These are phyloP conservation scores for Alviniconcha marisindica DNA, from an alignment of 1,140 invertebrate genomes.

Conservation along the genomic window DNA sequence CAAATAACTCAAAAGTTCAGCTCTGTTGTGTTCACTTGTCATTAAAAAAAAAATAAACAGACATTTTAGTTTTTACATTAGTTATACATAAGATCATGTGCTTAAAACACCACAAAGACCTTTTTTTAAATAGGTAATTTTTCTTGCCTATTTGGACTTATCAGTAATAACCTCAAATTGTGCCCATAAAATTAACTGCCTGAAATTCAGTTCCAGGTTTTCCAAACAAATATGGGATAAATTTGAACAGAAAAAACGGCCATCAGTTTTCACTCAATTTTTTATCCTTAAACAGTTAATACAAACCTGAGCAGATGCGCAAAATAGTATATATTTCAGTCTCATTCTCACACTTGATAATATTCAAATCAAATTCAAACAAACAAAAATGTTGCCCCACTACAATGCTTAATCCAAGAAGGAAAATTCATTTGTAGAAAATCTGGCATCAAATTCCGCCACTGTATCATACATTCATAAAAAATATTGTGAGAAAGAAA, in stretches of 20 bases:
- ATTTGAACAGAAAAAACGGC: not conserved
- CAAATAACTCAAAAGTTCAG: no score
- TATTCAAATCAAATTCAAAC: not conserved
- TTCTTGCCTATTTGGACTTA: no score
- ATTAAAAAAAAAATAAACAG: no score
- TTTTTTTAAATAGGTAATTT: no score
- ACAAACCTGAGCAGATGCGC: not conserved
- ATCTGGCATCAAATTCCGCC: not conserved
- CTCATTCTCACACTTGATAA: not conserved
- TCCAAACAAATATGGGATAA: not conserved
- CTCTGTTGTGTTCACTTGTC: no score
- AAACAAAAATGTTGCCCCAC: not conserved
- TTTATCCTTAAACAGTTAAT: not conserved
- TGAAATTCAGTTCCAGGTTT: no score
- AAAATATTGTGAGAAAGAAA: not conserved
- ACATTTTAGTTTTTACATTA: no score
- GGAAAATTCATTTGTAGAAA: not conserved
- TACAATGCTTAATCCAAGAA: not conserved
- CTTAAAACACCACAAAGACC: no score
- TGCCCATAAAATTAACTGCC: no score
- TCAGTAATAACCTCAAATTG: no score
- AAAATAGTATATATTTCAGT: not conserved
- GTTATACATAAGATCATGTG: no score
- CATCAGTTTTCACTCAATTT: not conserved
- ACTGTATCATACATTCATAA: not conserved